Evolutionary conservation across 1,140 invertebrate species (phyloP), one percentile per base, ranked within the genome.

Genomic region (Latrodectus geometricus): DNA sequence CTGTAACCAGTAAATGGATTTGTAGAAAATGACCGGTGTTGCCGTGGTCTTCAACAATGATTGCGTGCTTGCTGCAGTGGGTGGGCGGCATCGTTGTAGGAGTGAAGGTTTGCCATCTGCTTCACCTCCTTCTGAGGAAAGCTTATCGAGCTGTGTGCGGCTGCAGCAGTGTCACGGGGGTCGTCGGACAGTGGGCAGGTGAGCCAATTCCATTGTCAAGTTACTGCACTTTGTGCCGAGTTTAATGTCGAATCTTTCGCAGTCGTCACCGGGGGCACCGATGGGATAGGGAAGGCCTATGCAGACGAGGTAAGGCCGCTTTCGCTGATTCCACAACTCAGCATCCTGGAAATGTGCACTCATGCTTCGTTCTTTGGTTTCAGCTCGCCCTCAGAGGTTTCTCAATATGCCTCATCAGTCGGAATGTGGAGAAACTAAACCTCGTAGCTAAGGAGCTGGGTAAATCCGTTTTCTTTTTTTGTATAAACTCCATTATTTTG

Each of bases 201-300:
- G 79, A 89, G 88, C 35, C 1, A 35, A 1, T 35, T 35, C 35
- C 5, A 88, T 12, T 52, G 17, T 23, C 1, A 23, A 20, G n/a
- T 35, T 78, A 21, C 20, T 49, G 17, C 61, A 3, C 68, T 11
- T 7, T n/a, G 9, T 15, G 11, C 14, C 2, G 9, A 69, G 12
- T 69, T 69, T 69, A 4, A n/a, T 69, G 4, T 8, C 4, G 9
- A 15, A n/a, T 0, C 17, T 17, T 23, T 76, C 17, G 49, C 23
- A 87, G 95, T 98, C 78, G 92, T 98, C 0, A 98, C 97, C 50
- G 97, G 97, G 49, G 94, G 95, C 0, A 98, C 97, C 4, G 96
- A 98, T 92, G 97, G 97, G 12, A 94, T 98, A 89, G 97, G 97
- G 14, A 96, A 95, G 91, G 96, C 96, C 5, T 98, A 96, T 90